phyloP scores from a whole-genome alignment of 2,888 invertebrate genomes.

The Netelia melanura region DNA sequence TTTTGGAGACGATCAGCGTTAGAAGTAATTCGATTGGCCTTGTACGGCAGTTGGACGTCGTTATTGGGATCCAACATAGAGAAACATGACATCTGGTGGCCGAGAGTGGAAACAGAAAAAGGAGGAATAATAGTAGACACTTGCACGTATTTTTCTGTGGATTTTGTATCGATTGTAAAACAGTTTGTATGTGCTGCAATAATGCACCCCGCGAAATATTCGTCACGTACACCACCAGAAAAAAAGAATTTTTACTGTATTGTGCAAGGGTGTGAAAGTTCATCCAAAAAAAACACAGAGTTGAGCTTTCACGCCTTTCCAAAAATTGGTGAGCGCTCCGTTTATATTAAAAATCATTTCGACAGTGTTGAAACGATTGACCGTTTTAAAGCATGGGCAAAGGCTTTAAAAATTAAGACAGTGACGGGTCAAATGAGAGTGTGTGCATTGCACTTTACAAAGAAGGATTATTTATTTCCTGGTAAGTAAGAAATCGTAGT shows the following conservation, averaged over 20 bases:
- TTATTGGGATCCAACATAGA: background rate
- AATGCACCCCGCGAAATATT: constrained; percentile 31
- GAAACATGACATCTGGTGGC: constrained; percentile 27
- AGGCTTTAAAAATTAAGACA: constrained; percentile 30
- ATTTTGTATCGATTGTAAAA: constrained; percentile 19
- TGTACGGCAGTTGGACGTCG: no score
- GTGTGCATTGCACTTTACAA: constrained; percentile 26
- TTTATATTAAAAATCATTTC: constrained; percentile 40
- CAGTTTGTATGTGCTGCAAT: background rate
- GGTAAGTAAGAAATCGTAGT: constrained; percentile 33
- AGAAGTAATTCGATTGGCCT: no score
- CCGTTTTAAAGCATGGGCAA: constrained; percentile 28
- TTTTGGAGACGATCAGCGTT: no score
- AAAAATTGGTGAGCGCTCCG: constrained; percentile 19
- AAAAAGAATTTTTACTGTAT: constrained; percentile 8
- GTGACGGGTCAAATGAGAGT: constrained; percentile 30
- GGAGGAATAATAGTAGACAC: constrained; percentile 15
- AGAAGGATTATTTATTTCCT: constrained; percentile 34
- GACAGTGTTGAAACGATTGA: constrained; percentile 34
- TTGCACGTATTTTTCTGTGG: constrained; percentile 21
- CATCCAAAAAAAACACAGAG: constrained; percentile 24
- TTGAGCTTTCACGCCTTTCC: constrained; percentile 37
- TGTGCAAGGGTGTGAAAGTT: constrained; percentile 32
- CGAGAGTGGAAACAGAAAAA: background rate
- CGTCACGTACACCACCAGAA: constrained; percentile 14